phyloP scores from a whole-genome alignment of 2,888 invertebrate species.

The Sericinus montela region DNA sequence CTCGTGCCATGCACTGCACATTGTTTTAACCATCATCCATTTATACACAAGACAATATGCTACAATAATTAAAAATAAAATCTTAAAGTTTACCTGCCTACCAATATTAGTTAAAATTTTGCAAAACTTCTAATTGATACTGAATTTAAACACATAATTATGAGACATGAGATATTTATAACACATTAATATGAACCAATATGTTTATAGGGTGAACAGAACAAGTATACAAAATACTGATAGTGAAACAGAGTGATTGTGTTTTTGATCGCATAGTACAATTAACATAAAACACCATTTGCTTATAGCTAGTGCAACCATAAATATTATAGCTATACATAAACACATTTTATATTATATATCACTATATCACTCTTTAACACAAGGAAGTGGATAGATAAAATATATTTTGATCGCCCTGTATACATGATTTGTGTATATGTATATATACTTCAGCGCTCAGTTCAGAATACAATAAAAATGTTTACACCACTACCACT shows the following conservation, averaged over 20 bases:
- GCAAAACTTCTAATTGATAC: too few species aligned
- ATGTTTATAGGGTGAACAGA: too few species aligned
- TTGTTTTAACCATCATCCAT: too few species aligned
- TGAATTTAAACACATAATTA: too few species aligned
- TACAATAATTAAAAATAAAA: too few species aligned
- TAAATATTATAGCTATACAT: slow-evolving; percentile 15
- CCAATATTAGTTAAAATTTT: too few species aligned
- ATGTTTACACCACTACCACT: slow-evolving; percentile 30
- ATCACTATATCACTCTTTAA: slow-evolving; percentile 34
- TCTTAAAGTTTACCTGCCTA: too few species aligned
- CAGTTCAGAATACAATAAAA: slow-evolving; percentile 8
- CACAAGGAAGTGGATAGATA: slow-evolving; percentile 33
- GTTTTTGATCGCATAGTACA: slow-evolving; percentile 40
- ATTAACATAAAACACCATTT: slow-evolving; percentile 59
- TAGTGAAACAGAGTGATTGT: slow-evolving; percentile 3
- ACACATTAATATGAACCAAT: too few species aligned
- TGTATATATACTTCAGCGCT: slow-evolving; percentile 24
- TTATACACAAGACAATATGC: too few species aligned
- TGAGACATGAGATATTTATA: too few species aligned
- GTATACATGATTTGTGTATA: slow-evolving; percentile 39
- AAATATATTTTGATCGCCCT: slow-evolving; percentile 55
- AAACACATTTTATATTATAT: slow-evolving; percentile 35
- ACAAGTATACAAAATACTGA: background rate
- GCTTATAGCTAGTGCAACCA: slow-evolving; percentile 34
- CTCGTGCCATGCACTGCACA: too few species aligned